Conservation (phyloP, 2,888 invertebrate species). For the Chesias legatella region DNA sequence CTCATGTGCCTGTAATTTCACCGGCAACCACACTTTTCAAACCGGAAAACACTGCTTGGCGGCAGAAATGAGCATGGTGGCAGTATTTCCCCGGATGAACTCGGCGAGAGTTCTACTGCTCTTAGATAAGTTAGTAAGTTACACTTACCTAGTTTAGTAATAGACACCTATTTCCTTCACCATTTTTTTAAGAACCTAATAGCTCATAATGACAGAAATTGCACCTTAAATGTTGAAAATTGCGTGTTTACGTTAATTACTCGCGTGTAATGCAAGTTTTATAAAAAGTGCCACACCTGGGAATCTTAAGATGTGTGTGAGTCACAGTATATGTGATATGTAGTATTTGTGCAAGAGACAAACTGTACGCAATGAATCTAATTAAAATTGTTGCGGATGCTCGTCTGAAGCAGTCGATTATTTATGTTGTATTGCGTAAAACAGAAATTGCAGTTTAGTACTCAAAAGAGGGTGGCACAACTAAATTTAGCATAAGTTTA, state of each 20-base stretch:
- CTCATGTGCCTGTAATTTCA: too few species aligned
- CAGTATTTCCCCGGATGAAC: too few species aligned
- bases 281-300: slow-evolving; percentile 15
- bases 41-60: too few species aligned
- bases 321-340: background rate
- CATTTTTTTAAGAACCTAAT: slow-evolving; percentile 25
- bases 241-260: slow-evolving; percentile 35
- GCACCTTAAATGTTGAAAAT: slow-evolving; percentile 24
- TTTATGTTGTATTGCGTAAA: slow-evolving; percentile 5
- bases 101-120: too few species aligned
- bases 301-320: slow-evolving; percentile 14
- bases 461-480: too few species aligned
- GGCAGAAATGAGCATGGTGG: too few species aligned
- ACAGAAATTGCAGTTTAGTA: too few species aligned
- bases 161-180: background rate
- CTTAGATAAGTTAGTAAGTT: too few species aligned
- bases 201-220: slow-evolving; percentile 31
- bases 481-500: slow-evolving; percentile 2
- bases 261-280: slow-evolving; percentile 20
- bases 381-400: slow-evolving; percentile 13
- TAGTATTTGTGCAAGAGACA: background rate
- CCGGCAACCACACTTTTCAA: too few species aligned
- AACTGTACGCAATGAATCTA: slow-evolving; percentile 1
- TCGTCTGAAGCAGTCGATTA: slow-evolving; percentile 6
- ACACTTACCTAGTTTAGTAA: background rate